Base-by-base conservation (phyloP, 2,888 invertebrate genomes). In the Tribolium freemani region DNA sequence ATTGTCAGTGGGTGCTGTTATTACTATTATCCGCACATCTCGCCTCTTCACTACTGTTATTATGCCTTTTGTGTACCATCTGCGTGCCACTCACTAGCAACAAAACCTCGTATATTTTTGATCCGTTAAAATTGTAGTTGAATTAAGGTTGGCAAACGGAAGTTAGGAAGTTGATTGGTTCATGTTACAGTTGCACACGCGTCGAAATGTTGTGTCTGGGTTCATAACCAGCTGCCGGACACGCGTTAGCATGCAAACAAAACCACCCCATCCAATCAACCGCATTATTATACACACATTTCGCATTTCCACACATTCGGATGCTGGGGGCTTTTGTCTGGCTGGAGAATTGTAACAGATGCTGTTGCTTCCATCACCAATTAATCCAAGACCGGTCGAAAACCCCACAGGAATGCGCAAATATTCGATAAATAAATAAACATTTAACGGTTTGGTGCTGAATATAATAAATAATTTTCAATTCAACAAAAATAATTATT, bases 141-240 rank as follows among this genome's bases (percentile, higher is more conserved):
- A 30, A 67, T 69, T 64, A 69, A 70, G 61, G 72, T 60, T 72
- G 51, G 58, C 60, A 63, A 76, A 73, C 77, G 77, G 77, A 78
- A 76, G 75, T 74, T 72, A 60, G 70, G 72, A 76, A 77, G 74
- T 75, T 73, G 77, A 75, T 74, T 71, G 72, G 71, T 70, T 72
- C 70, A 67, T 54, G 71, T 68, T 75, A 67, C 71, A 44, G 57
- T 64, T 10, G 64, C 64, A 71, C 70, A 68, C 68, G 68, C 58
- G 57, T 64, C 9, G 26, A 10, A 44, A 57, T 71, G 73, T 67
- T 72, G 60, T 68, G 75, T 77, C 77, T 77, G 77, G 75, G 69
- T 73, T 73, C 26, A 31, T n/a, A 71, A 67, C 60, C 78, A 78
- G 78, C 78, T 78, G 78, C 78, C 77, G 78, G 78, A 78, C 78